Evolutionary conservation across 2,113 vertebrate species (phyloP), one percentile per base, ranked within the genome.

Genomic region (Cyanoderma ruficeps): DNA sequence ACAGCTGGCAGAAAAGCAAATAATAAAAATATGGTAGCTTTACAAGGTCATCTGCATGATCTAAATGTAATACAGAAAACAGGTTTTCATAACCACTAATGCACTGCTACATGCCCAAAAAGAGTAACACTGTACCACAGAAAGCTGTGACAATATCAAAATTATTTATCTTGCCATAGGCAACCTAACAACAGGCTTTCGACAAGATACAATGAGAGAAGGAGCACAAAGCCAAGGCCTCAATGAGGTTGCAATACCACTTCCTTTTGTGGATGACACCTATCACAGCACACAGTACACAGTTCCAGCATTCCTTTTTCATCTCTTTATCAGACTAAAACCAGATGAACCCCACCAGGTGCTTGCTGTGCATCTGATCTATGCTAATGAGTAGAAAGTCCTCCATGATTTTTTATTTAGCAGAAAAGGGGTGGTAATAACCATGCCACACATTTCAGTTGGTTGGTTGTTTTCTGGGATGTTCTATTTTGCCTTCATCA

Each of bases 231-330:
- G 41, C 59, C 15, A 42, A 77, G 1, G 2, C 25, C 77, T 71
- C 67, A 55, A 80, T 23, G 28, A 68, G 47, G 47, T 0, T 67
- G 47, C n/a, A 93, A 56, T 77, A 93, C 14, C 86, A 84, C 86
- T 63, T 90, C 64, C 55, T 79, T 74, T 78, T 92, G 67, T 17
- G 46, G 31, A 44, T 16, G 68, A 87, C 87, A 72, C 25, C 59
- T 55, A 35, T 19, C 33, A 55, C 1, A 0, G 53, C 68, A 88
- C 5, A 1, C 0, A 8, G 9, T 1, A 83, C 2, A 46, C 27
- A 50, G 25, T 24, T 71, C 47, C 4, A 74, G 27, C 6, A 1
- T 18, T 93, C 77, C 39, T 37, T 59, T 47, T 77, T 30, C 72
- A 81, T 61, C 53, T 83, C 68, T 46, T 33, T 31, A 76, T 76